phyloP scores from a whole-genome alignment of 2,797 vertebrate species.

The Atherinosoma microstoma region DNA sequence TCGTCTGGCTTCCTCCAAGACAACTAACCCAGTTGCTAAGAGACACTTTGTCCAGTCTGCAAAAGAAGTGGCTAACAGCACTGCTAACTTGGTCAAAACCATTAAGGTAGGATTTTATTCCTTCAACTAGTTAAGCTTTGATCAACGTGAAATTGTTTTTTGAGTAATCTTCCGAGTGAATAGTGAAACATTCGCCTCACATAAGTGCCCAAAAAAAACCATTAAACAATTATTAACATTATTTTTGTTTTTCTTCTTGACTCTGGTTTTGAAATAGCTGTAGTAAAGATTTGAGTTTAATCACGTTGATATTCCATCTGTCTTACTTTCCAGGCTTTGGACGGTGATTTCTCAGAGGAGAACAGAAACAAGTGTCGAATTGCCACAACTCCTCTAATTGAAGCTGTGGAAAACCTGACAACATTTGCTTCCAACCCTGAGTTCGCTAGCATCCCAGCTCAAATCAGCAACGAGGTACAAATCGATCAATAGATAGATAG shows the following conservation, averaged over 20 bases:
- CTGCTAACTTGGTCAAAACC: constrained; percentile 97
- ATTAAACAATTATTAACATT: not conserved
- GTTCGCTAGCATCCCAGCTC: constrained; percentile 95
- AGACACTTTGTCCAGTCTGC: constrained; percentile 99
- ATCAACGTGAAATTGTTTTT: not conserved
- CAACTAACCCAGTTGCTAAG: constrained; percentile 95
- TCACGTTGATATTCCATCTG: not conserved
- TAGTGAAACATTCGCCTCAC: not conserved
- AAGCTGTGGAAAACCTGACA: constrained; percentile 96
- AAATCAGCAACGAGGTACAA: constrained; percentile 90
- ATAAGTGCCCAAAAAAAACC: not conserved
- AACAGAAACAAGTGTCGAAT: constrained; percentile 93
- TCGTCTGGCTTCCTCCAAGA: constrained; percentile 96
- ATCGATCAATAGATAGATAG: no score
- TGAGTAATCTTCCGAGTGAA: not conserved
- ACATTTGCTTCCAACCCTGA: constrained; percentile 97
- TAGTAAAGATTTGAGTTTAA: not conserved
- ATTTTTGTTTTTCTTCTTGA: constrained; percentile 12
- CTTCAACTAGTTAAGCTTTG: not conserved
- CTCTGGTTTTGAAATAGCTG: not conserved
- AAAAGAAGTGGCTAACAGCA: constrained; percentile 99
- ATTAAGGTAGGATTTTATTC: constrained; percentile 88
- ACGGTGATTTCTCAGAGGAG: constrained; percentile 98
- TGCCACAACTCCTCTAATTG: constrained; percentile 92
- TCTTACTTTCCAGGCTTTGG: constrained; percentile 86